phyloP scores from a whole-genome alignment of 2,113 vertebrate species.

The Hystrix cristata region DNA sequence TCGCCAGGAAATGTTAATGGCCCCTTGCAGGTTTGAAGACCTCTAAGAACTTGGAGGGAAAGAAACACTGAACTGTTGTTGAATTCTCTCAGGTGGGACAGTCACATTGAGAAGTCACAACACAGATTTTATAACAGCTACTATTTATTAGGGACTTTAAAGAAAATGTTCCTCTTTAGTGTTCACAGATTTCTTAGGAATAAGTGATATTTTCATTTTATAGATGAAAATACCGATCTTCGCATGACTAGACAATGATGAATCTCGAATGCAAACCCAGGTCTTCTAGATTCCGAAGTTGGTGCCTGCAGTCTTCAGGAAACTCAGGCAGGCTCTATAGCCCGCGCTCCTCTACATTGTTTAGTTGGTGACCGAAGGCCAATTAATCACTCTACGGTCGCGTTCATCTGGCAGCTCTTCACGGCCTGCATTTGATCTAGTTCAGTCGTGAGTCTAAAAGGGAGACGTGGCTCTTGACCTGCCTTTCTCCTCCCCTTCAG shows the following conservation, averaged over 20 bases:
- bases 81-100: not conserved
- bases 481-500: not conserved
- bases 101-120: not conserved
- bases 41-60: not conserved
- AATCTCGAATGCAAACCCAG: not conserved
- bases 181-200: not conserved
- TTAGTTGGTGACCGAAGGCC: not conserved
- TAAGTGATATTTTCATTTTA: slow-evolving; percentile 1
- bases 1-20: not conserved
- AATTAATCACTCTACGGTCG: not conserved
- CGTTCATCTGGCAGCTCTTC: not conserved
- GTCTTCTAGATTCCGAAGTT: not conserved
- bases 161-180: not conserved
- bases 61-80: not conserved
- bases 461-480: not conserved
- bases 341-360: not conserved
- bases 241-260: not conserved
- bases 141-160: not conserved
- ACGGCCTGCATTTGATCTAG: not conserved
- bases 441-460: not conserved
- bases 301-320: not conserved
- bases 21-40: not conserved
- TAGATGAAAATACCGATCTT: slow-evolving; percentile 6
- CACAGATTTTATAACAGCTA: not conserved
- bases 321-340: not conserved